Evolutionary conservation across 2,797 vertebrate genomes (phyloP).

Genomic region (Mormyrus proboscirostris): DNA sequence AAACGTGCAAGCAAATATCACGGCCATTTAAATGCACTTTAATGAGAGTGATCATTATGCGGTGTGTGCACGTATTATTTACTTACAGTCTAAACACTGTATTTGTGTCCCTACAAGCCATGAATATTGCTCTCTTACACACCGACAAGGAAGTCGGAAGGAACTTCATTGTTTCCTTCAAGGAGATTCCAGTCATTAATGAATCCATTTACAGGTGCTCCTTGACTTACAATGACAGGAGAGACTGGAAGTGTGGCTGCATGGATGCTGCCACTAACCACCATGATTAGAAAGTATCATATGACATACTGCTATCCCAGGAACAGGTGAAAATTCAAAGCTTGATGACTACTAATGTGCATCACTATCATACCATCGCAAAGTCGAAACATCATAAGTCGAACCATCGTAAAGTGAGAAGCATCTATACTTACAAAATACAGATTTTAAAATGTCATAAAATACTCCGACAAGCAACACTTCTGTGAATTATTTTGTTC

Average conservation of each 20-base stretch:
- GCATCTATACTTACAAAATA: not conserved
- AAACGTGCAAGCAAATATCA: not conserved
- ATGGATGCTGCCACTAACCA: not conserved
- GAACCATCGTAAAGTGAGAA: not conserved
- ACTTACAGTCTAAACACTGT: not conserved
- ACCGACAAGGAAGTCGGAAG: not conserved
- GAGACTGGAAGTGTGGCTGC: not conserved
- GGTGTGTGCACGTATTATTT: not conserved
- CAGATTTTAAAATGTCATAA: not conserved
- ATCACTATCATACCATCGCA: not conserved
- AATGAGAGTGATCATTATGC: not conserved
- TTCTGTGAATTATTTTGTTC: not conserved
- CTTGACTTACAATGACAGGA: not conserved
- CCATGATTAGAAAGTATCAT: not conserved
- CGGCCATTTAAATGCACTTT: not conserved
- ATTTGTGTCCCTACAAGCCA: not conserved
- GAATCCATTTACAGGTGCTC: not conserved
- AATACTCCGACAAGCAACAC: not conserved
- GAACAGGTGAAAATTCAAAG: not conserved
- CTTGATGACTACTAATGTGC: not conserved
- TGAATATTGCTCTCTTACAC: not conserved
- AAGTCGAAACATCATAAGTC: not conserved
- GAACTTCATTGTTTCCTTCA: not conserved
- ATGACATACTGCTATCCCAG: not conserved
- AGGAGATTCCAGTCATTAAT: not conserved